Evolutionary conservation across 2,888 invertebrate species (phyloP).

Genomic region (Drosophila dives): DNA sequence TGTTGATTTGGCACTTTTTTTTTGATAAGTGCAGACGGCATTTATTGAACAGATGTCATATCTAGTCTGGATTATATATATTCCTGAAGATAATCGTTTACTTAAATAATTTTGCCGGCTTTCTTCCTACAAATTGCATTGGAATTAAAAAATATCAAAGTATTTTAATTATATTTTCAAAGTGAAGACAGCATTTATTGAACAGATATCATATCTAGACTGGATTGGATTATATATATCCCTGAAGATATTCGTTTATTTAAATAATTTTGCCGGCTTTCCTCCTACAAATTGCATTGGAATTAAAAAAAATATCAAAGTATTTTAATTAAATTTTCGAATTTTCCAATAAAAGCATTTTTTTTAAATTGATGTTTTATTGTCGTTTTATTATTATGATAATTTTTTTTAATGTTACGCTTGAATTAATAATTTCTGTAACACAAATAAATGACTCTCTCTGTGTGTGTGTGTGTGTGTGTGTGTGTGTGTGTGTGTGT

Average conservation of each 20-base stretch:
- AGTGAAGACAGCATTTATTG: not conserved
- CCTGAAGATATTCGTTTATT: not conserved
- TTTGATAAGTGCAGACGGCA: not conserved
- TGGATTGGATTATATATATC: too few relatives aligned
- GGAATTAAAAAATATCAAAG: not conserved
- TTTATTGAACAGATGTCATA: not conserved
- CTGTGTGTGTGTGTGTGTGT: not conserved
- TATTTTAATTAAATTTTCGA: not conserved
- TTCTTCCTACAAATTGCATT: not conserved
- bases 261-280: not conserved
- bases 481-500: not conserved
- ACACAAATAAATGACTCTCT: too few relatives aligned
- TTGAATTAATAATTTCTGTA: not conserved
- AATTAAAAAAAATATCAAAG: not conserved
- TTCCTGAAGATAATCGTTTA: not conserved
- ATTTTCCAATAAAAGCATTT: not conserved
- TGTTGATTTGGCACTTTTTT: not conserved
- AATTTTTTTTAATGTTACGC: not conserved
- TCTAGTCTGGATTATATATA: too few relatives aligned
- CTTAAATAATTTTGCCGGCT: not conserved
- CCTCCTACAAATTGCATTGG: not conserved
- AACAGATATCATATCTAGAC: not conserved
- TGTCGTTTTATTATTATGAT: not conserved
- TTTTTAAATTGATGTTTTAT: not conserved
- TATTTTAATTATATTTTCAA: not conserved